These are phyloP conservation scores for Petaurus breviceps DNA, from an alignment of 2,113 vertebrate genomes.

Conservation along the genomic window DNA sequence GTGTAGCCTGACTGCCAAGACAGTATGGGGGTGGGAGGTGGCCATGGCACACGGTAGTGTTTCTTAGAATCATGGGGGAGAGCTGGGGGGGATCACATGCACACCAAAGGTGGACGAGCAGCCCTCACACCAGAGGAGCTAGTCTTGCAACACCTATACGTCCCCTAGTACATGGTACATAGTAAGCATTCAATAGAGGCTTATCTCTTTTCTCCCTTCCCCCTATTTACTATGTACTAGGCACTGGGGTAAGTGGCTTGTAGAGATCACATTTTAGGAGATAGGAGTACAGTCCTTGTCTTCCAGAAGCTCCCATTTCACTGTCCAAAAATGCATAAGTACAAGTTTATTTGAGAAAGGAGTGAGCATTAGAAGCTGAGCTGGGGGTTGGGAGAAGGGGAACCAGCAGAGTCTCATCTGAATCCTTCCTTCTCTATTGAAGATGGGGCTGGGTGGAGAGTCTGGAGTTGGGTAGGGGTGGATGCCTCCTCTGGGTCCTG, in stretches of 20 bases:
- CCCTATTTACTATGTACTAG: neutral
- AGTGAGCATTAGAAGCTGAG: neutral
- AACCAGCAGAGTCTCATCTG: neutral
- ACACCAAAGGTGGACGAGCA: neutral
- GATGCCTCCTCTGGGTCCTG: neutral
- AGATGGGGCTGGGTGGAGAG: neutral
- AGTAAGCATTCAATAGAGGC: neutral
- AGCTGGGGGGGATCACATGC: neutral
- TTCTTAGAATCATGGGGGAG: neutral
- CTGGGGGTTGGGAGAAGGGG: neutral
- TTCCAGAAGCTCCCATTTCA: neutral
- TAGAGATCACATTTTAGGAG: neutral
- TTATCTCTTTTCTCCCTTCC: neutral
- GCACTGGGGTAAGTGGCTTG: neutral
- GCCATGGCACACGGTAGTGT: no score
- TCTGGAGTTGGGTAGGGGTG: neutral
- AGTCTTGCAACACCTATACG: no score
- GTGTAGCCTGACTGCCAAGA: neutral
- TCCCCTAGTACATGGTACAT: neutral
- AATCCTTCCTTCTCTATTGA: neutral
- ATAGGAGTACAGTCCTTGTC: neutral
- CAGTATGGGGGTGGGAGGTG: neutral
- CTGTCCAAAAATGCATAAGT: neutral
- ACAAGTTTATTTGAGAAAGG: neutral
- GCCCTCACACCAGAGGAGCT: neutral